Evolutionary conservation across 2,113 vertebrate species (phyloP).

Genomic region (Neotragus pygmaeus): DNA sequence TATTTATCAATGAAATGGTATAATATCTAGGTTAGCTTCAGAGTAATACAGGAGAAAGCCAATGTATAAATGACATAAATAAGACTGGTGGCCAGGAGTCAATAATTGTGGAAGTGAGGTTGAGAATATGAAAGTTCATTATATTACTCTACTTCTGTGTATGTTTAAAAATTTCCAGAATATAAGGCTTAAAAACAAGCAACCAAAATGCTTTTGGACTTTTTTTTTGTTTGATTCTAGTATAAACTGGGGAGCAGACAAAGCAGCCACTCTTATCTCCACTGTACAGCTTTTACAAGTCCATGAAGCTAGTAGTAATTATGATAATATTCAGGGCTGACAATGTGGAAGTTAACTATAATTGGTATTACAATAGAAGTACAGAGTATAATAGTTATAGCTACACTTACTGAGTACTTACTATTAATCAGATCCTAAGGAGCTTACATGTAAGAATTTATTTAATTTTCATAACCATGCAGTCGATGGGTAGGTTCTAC

Average conservation of each 20-base stretch:
- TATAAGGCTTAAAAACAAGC: background rate
- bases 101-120: background rate
- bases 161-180: background rate
- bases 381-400: background rate
- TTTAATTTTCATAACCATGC: background rate
- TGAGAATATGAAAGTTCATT: background rate
- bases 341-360: background rate
- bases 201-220: background rate
- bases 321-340: background rate
- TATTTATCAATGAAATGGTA: conserved; percentile 13
- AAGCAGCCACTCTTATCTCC: background rate
- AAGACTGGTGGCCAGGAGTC: background rate
- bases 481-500: background rate
- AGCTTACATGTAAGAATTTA: background rate
- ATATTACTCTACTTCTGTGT: background rate
- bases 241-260: background rate
- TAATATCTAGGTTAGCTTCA: background rate
- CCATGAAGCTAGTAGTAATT: background rate
- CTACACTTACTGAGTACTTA: background rate
- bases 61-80: background rate
- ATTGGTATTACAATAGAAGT: background rate
- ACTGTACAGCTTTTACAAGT: conserved; percentile 15
- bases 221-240: background rate
- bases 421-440: background rate
- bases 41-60: background rate